A percentile compares a stretch with the other conserved stretches of the same genome.
phyloP scores from a whole-genome alignment of 1,140 invertebrate genomes.

The Drosophila lowei region DNA sequence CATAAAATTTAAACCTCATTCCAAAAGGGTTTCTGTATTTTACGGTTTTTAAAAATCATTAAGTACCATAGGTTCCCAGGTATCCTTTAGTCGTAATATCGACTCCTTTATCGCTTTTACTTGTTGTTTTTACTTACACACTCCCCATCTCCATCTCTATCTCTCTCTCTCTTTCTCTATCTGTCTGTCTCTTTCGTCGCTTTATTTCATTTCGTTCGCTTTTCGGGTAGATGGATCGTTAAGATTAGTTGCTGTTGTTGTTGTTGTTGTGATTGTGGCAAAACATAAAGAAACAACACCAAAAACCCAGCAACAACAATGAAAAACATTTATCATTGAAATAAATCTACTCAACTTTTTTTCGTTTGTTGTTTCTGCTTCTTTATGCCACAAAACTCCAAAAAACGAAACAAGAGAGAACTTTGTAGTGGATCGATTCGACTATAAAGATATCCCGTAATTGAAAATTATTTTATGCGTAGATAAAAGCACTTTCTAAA shows the following conservation, averaged over 20 bases:
- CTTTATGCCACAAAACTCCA: constrained; percentile 24
- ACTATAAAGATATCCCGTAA: too few species aligned
- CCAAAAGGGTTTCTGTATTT: background rate
- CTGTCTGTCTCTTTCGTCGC: constrained; percentile 35
- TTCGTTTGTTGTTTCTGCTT: constrained; percentile 20
- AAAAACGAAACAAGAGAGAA: constrained; percentile 5
- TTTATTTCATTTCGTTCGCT: constrained; percentile 78
- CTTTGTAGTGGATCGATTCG: too few species aligned
- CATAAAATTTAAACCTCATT: too few species aligned
- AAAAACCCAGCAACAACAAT: constrained; percentile 47
- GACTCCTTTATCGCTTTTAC: too few species aligned
- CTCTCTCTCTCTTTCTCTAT: background rate
- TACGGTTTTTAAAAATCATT: too few species aligned
- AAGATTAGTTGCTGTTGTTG: constrained; percentile 69
- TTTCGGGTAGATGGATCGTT: constrained; percentile 76
- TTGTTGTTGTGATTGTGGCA: constrained; percentile 59
- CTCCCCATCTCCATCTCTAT: background rate
- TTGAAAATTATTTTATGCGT: too few species aligned
- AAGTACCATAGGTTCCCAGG: background rate
- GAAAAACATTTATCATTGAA: constrained; percentile 77
- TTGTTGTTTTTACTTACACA: too few species aligned
- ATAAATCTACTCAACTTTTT: constrained; percentile 75
- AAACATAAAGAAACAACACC: constrained; percentile 41
- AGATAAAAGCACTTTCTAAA: too few species aligned
- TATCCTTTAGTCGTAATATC: too few species aligned